A percentile compares a stretch with the other conserved stretches of the same genome.
Conservation (phyloP, 2,888 invertebrate species). For the Xylocampa areola region DNA sequence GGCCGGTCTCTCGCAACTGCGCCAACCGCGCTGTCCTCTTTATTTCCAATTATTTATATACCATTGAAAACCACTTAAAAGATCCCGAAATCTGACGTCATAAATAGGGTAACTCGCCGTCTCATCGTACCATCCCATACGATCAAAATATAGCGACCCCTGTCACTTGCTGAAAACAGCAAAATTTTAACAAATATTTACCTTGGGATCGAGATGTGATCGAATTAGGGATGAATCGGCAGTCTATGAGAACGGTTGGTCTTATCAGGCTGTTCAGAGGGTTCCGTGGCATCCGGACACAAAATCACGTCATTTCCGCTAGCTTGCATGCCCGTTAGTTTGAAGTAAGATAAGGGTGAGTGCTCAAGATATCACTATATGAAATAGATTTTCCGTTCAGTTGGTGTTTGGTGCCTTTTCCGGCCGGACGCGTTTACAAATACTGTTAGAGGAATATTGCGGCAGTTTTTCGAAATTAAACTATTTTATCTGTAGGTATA, state of each 20-base stretch:
- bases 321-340: conserved; percentile 12
- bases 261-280: conserved; percentile 35
- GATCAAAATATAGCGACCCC: conserved; percentile 12
- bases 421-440: not conserved
- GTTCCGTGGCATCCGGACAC: conserved; percentile 22
- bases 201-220: conserved; percentile 19
- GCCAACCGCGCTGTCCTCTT: no score
- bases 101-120: no score
- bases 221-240: conserved; percentile 29
- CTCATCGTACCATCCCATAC: not conserved
- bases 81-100: no score
- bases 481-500: no score
- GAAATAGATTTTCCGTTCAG: conserved; percentile 11
- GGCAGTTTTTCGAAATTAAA: no score
- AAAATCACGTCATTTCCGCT: conserved; percentile 39
- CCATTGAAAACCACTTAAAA: no score
- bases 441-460: not conserved
- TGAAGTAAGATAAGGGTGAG: conserved; percentile 25
- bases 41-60: no score
- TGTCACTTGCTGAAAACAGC: conserved; percentile 13
- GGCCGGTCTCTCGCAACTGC: no score
- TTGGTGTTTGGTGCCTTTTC: not conserved
- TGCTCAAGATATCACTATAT: conserved; percentile 3
- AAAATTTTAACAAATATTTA: conserved; percentile 45
- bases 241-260: conserved; percentile 17